Conservation (phyloP, 2,797 vertebrate genomes). For the Cryptoprocta ferox region DNA sequence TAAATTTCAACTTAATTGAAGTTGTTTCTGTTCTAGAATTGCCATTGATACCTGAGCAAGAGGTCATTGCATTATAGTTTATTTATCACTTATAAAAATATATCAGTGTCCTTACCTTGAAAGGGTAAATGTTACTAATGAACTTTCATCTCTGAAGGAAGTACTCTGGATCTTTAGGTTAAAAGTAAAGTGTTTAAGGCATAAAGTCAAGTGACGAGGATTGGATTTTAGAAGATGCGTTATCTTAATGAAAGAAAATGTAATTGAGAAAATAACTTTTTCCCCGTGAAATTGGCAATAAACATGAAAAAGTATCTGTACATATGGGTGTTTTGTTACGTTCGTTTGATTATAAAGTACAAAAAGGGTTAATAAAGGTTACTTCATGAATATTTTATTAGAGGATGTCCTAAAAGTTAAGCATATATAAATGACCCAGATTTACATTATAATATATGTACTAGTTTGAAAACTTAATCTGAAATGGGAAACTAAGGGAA, state of each 20-base stretch:
- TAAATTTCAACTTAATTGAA: constrained; percentile 27
- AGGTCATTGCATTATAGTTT: constrained; percentile 33
- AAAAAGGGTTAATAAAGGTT: constrained; percentile 11
- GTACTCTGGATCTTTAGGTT: constrained; percentile 36
- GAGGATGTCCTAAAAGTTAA: constrained; percentile 41
- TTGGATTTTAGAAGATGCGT: background rate
- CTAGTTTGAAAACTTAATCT: constrained; percentile 42
- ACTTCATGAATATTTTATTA: constrained; percentile 46
- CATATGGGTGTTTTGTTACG: background rate
- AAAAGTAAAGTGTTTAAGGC: constrained; percentile 15
- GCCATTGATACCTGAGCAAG: background rate
- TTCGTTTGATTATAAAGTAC: constrained; percentile 51
- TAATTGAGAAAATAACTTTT: background rate
- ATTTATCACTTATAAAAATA: constrained; percentile 33
- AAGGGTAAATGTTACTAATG: constrained; percentile 57
- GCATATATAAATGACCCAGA: background rate
- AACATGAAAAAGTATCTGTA: constrained; percentile 45
- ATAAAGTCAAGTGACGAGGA: background rate
- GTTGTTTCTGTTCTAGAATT: constrained; percentile 46
- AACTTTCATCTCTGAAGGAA: constrained; percentile 41
- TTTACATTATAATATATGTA: background rate
- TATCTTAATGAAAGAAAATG: constrained; percentile 52
- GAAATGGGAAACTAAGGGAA: background rate
- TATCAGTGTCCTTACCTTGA: background rate
- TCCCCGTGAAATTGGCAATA: background rate